Evolutionary conservation across 2,888 invertebrate species (phyloP).

Genomic region (Metallyticus violacea): DNA sequence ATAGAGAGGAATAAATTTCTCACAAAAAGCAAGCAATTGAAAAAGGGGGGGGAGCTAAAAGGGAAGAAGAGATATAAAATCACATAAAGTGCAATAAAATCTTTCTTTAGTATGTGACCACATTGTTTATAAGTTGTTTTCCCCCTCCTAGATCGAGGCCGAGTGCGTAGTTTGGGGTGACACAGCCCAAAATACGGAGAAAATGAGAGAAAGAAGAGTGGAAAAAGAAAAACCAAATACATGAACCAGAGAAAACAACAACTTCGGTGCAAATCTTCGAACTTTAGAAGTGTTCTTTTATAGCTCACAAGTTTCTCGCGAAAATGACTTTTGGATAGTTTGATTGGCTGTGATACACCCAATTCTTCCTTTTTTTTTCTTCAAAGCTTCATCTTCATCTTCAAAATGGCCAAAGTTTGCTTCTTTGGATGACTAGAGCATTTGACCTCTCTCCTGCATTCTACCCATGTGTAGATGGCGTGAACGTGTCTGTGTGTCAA

Average conservation of each 20-base stretch:
- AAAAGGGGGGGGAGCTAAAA: not conserved
- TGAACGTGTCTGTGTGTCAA: not conserved
- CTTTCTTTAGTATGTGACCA: not conserved
- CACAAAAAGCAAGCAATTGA: not conserved
- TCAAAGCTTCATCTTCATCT: not conserved
- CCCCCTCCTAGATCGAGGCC: not conserved
- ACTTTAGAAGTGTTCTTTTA: slow-evolving; percentile 11
- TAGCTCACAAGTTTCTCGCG: not conserved
- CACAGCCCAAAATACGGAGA: not conserved
- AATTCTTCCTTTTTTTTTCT: not conserved
- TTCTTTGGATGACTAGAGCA: not conserved
- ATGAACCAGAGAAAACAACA: not conserved
- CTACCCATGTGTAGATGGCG: not conserved
- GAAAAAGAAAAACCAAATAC: not conserved
- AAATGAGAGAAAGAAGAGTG: not conserved
- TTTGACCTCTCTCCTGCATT: not conserved
- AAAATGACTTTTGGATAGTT: slow-evolving; percentile 19
- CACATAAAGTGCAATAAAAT: slow-evolving; percentile 10
- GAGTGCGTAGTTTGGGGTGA: not conserved
- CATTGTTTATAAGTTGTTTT: slow-evolving; percentile 8
- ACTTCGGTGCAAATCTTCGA: not conserved
- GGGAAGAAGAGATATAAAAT: not conserved
- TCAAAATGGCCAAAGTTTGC: not conserved
- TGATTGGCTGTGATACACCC: slow-evolving; percentile 12
- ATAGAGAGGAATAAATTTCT: not conserved